A percentile compares a stretch with the other conserved stretches of the same genome.
Evolutionary conservation across 2,888 invertebrate species (phyloP).

Genomic region (Bibio marci): DNA sequence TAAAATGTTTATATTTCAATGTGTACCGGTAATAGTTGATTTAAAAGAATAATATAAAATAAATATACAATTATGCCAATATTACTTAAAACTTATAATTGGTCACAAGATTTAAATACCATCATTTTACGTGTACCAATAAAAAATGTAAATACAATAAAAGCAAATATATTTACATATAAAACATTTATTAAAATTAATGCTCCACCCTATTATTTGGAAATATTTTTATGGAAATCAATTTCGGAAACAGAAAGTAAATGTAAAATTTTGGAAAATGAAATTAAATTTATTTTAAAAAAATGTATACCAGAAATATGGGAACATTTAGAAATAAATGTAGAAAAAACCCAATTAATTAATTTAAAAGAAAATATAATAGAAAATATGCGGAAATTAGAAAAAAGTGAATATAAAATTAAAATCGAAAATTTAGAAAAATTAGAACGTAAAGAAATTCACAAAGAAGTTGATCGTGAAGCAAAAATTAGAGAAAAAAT

Average conservation of each 20-base stretch:
- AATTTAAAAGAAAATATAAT: constrained; percentile 38
- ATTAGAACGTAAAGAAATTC: constrained; percentile 36
- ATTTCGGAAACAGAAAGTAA: constrained; percentile 44
- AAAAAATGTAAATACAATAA: constrained; percentile 37
- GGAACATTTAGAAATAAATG: constrained; percentile 36
- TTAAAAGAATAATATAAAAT: no score
- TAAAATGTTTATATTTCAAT: no score
- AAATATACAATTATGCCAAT: constrained; percentile 40
- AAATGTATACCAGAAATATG: constrained; percentile 40
- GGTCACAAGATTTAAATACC: constrained; percentile 49
- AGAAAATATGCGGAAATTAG: constrained; percentile 35
- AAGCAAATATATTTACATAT: constrained; percentile 48
- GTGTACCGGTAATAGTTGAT: no score
- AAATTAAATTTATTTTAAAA: constrained; percentile 45
- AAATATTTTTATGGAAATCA: constrained; percentile 45
- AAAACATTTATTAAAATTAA: constrained; percentile 55
- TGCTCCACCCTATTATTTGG: constrained; percentile 56
- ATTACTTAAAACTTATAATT: constrained; percentile 53
- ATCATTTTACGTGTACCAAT: constrained; percentile 49
- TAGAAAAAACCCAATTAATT: constrained; percentile 38
- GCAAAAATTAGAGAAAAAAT: constrained; percentile 38
- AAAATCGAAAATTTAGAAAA: constrained; percentile 33
- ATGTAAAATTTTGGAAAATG: constrained; percentile 42
- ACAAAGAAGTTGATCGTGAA: constrained; percentile 34
- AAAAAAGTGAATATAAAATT: constrained; percentile 36